Conservation (phyloP, 2,797 vertebrate species). For the Falco concolor region DNA sequence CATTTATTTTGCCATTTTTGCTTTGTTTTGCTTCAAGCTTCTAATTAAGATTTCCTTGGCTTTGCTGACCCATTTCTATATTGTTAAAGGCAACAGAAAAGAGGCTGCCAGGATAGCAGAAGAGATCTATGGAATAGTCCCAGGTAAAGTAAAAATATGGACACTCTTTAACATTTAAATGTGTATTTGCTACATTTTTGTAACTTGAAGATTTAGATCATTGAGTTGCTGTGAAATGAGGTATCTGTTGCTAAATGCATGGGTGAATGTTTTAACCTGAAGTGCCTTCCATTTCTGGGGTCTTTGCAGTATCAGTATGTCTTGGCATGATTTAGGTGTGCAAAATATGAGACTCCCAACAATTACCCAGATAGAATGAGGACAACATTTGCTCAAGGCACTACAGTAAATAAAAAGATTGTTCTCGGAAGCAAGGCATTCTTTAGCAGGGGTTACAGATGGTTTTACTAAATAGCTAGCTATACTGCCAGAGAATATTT, state of each 20-base stretch:
- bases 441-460: background rate
- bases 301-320: slow-evolving; percentile 3
- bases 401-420: background rate
- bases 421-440: slow-evolving; percentile 15
- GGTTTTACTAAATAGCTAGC: background rate
- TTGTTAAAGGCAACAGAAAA: slow-evolving; percentile 81
- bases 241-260: background rate
- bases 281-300: background rate
- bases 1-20: slow-evolving; percentile 79
- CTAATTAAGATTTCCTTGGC: slow-evolving; percentile 78
- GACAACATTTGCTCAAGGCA: background rate
- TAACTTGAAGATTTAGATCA: background rate
- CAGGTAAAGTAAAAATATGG: slow-evolving; percentile 73
- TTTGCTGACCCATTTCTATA: slow-evolving; percentile 78
- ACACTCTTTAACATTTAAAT: background rate
- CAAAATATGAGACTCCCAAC: slow-evolving; percentile 38
- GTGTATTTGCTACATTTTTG: background rate
- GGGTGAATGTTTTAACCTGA: background rate
- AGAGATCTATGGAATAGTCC: slow-evolving; percentile 79
- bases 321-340: slow-evolving; percentile 53
- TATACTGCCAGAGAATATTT: background rate
- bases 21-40: slow-evolving; percentile 75
- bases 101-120: slow-evolving; percentile 81
- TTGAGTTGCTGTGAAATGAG: background rate
- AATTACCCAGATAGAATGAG: background rate